phyloP scores from a whole-genome alignment of 2,888 invertebrate species.

The Bursaphelenchus okinawaensis region DNA sequence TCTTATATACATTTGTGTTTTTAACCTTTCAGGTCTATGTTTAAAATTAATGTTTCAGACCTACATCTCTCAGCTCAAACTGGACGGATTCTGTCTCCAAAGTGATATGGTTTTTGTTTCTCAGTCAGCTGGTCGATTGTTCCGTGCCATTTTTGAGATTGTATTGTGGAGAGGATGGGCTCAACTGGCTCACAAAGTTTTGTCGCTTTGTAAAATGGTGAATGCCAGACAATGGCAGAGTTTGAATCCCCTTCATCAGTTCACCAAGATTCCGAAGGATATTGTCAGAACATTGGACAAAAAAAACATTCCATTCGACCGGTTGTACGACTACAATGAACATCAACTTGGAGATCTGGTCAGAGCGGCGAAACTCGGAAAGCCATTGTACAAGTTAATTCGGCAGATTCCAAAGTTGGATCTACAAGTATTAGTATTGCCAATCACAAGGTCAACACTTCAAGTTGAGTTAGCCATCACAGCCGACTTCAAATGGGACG shows the following conservation, averaged over 20 bases:
- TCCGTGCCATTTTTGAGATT: constrained; percentile 95
- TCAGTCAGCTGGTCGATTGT: constrained; percentile 86
- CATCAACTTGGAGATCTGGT: constrained; percentile 89
- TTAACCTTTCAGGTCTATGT: constrained; percentile 71
- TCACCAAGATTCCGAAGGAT: constrained; percentile 81
- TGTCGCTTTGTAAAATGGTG: constrained; percentile 96
- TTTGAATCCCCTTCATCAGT: constrained; percentile 94
- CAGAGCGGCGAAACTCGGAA: constrained; percentile 83
- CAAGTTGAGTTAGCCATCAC: constrained; percentile 92
- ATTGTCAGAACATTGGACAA: constrained; percentile 94
- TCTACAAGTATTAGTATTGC: constrained; percentile 91
- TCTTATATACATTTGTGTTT: constrained; percentile 59
- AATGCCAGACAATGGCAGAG: constrained; percentile 91
- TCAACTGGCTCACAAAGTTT: constrained; percentile 82
- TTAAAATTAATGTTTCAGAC: constrained; percentile 67
- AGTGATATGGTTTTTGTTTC: constrained; percentile 99
- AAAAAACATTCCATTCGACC: constrained; percentile 68
- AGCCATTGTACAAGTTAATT: constrained; percentile 87
- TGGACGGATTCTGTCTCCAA: constrained; percentile 97
- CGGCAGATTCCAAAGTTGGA: constrained; percentile 95
- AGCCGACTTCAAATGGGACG: constrained; percentile 99
- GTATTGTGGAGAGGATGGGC: constrained; percentile 90
- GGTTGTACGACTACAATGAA: constrained; percentile 86
- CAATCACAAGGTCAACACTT: constrained; percentile 80
- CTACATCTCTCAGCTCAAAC: constrained; percentile 92